phyloP scores from a whole-genome alignment of 2,888 invertebrate genomes.

The Teleogryllus oceanicus region DNA sequence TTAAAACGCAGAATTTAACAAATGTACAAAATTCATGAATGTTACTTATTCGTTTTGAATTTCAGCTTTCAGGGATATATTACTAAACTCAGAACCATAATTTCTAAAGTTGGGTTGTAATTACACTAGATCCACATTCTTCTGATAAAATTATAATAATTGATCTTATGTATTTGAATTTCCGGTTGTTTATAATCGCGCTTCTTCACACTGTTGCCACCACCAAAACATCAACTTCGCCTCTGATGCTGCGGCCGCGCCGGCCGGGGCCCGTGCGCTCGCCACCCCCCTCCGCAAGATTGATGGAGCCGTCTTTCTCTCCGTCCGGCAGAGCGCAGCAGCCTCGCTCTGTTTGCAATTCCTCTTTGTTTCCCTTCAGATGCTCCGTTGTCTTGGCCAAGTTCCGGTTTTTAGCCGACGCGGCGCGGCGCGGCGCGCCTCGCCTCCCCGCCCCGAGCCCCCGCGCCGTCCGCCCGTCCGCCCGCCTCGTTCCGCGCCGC shows the following conservation, averaged over 20 bases:
- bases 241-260: not conserved
- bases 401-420: not conserved
- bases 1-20: too few relatives aligned
- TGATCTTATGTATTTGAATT: too few relatives aligned
- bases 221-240: too few relatives aligned
- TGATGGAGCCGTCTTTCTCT: slow-evolving; percentile 9
- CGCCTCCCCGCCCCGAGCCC: not conserved
- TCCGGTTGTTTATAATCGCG: too few relatives aligned
- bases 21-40: too few relatives aligned
- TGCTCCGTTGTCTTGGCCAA: slow-evolving; percentile 10
- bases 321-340: not conserved
- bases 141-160: too few relatives aligned
- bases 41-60: too few relatives aligned
- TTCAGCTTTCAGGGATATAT: too few relatives aligned
- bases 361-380: slow-evolving; percentile 2
- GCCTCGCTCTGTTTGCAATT: slow-evolving; percentile 18
- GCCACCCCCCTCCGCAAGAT: not conserved
- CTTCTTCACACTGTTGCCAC: too few relatives aligned
- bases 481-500: not conserved
- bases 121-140: too few relatives aligned
- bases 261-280: not conserved
- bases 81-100: too few relatives aligned
- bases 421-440: not conserved
- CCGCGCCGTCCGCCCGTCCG: not conserved
- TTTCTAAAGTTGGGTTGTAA: too few relatives aligned